Evolutionary conservation across 2,113 vertebrate species (phyloP), one percentile per base, ranked within the genome.

Genomic region (Campylorhamphus procurvoides): DNA sequence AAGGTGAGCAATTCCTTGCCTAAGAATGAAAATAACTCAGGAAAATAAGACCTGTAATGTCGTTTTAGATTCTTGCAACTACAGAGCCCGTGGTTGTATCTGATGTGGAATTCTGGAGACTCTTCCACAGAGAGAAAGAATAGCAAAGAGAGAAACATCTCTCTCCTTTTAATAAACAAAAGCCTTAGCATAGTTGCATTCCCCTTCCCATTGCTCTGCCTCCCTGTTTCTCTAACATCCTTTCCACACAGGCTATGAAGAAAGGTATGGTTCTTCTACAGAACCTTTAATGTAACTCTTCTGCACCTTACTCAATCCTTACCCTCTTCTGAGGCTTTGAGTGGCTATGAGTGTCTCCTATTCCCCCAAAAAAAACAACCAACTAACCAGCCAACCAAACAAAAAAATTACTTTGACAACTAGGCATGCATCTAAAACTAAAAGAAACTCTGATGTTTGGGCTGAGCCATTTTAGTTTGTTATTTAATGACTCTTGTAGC

Each of bases 391-490:
- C 37, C 37, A 37, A 37, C 37, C 22, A 49, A 52, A 28, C 49
- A 27, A 9, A 50, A 15, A 27, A 13, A 81, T 40, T 66, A 80
- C 31, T 79, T 87, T 93, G 28, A 40, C 76, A 95, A 94, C 88
- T 96, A 91, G 62, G 64, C 28, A 19, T 66, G 47, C 25, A 90
- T 89, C 95, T 87, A 86, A 90, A 92, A 76, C 5, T 5, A 78
- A 90, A 60, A 84, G 39, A 89, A 97, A 93, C 52, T 29, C 6
- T 19, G 42, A 90, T 59, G 42, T 94, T 88, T 39, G 4, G 9
- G 9, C 14, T 1, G 2, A 56, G 29, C 7, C 14, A 60, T 60
- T 93, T 71, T 23, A n/a, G 14, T 35, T 82, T 22, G 2, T 46
- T 67, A 29, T 76, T 79, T 91, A 89, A 93, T 9, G 4, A 78